These are phyloP conservation scores for Metacarcinus magister DNA, from an alignment of 2,888 invertebrate species.

Conservation along the genomic window DNA sequence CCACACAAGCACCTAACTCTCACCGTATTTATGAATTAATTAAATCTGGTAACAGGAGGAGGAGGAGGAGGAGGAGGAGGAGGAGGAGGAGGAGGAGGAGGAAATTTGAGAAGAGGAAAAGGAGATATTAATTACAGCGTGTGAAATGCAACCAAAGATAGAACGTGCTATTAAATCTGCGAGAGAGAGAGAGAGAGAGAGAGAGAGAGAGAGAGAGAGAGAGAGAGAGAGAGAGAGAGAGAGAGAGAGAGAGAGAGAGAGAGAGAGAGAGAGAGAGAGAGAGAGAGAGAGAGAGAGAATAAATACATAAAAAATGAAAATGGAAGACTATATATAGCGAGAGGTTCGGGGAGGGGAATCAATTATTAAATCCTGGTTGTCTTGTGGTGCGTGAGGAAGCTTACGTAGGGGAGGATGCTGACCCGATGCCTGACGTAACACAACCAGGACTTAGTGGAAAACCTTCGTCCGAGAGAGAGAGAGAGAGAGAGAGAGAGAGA, in stretches of 20 bases:
- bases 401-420: neutral
- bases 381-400: neutral
- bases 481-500: neutral
- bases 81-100: slow-evolving; percentile 31
- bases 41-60: neutral
- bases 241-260: slow-evolving; percentile 49
- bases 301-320: neutral
- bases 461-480: neutral
- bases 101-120: neutral
- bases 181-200: too few species aligned
- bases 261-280: slow-evolving; percentile 62
- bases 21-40: slow-evolving; percentile 36
- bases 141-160: neutral
- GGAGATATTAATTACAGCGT: neutral
- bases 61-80: neutral
- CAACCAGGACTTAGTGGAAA: neutral
- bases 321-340: neutral
- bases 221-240: slow-evolving; percentile 47
- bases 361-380: neutral
- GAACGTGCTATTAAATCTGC: too few species aligned
- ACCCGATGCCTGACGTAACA: neutral
- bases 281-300: slow-evolving; percentile 54
- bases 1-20: neutral
- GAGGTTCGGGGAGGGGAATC: neutral
- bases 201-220: slow-evolving; percentile 37